Evolutionary conservation across 2,888 invertebrate genomes (phyloP).

Genomic region (Gymnocheta viridis): DNA sequence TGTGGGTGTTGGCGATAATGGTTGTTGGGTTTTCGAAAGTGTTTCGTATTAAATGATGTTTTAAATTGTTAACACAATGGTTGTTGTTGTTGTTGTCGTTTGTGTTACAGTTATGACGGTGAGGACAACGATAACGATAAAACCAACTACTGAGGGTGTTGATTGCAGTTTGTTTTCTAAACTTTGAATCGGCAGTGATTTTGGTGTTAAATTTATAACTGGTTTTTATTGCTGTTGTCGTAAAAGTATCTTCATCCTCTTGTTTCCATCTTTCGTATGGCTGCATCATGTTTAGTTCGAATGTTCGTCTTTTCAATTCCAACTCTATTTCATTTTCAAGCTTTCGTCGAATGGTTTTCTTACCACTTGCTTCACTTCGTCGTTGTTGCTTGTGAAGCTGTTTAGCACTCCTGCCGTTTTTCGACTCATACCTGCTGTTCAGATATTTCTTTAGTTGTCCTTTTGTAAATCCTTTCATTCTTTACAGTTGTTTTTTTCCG

Average conservation of each 20-base stretch:
- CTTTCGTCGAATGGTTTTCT: neutral
- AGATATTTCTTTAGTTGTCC: conserved; percentile 7
- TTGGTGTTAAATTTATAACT: conserved; percentile 36
- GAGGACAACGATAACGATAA: neutral
- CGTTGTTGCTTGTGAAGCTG: neutral
- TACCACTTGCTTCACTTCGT: neutral
- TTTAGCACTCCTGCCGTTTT: conserved; percentile 28
- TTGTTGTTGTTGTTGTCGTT: neutral
- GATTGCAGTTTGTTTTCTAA: conserved; percentile 39
- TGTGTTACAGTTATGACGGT: neutral
- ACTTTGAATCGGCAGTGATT: conserved; percentile 59
- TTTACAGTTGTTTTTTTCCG: conserved; percentile 19
- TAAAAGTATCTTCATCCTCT: neutral
- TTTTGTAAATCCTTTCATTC: conserved; percentile 56
- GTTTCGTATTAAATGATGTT: conserved; percentile 48
- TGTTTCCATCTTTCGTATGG: conserved; percentile 60
- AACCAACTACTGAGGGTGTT: conserved; percentile 15
- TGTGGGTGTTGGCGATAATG: conserved; percentile 18
- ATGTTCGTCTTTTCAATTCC: neutral
- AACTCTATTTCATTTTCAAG: neutral
- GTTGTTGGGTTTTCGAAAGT: conserved; percentile 8
- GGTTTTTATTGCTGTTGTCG: conserved; percentile 42
- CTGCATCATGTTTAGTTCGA: conserved; percentile 14
- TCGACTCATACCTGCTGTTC: conserved; percentile 18
- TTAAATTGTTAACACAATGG: conserved; percentile 22